Conservation (phyloP, 2,113 vertebrate species). For the Chinchilla lanigera region DNA sequence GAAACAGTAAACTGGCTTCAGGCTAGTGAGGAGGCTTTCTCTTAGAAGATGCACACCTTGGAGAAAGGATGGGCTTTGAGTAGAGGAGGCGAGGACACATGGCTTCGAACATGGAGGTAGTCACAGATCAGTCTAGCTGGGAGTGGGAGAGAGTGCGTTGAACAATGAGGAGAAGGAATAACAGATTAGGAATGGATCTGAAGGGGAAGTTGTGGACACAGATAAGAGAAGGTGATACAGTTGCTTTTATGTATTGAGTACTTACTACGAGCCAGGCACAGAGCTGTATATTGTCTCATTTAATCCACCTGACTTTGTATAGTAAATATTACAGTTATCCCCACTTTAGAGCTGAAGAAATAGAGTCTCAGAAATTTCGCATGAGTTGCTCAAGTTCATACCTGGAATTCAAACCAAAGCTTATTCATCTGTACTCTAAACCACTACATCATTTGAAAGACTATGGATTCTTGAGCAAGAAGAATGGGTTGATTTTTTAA, state of each 20-base stretch:
- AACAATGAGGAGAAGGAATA: neutral
- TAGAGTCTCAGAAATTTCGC: neutral
- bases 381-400: slow-evolving; percentile 11
- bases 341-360: slow-evolving; percentile 20
- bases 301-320: neutral
- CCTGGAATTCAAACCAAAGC: neutral
- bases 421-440: neutral
- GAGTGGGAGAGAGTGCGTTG: neutral
- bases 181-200: neutral
- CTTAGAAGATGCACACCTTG: neutral
- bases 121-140: neutral
- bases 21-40: neutral
- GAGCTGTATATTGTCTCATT: neutral
- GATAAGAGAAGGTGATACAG: neutral
- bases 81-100: neutral
- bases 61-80: neutral
- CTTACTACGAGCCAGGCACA: neutral
- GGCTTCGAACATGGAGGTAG: neutral
- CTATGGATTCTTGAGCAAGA: neutral
- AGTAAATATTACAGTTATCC: neutral
- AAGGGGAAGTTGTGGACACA: neutral
- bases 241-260: neutral
- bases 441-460: neutral
- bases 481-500: neutral
- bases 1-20: neutral